phyloP scores from a whole-genome alignment of 2,113 vertebrate genomes.

The Indicator maculatus region DNA sequence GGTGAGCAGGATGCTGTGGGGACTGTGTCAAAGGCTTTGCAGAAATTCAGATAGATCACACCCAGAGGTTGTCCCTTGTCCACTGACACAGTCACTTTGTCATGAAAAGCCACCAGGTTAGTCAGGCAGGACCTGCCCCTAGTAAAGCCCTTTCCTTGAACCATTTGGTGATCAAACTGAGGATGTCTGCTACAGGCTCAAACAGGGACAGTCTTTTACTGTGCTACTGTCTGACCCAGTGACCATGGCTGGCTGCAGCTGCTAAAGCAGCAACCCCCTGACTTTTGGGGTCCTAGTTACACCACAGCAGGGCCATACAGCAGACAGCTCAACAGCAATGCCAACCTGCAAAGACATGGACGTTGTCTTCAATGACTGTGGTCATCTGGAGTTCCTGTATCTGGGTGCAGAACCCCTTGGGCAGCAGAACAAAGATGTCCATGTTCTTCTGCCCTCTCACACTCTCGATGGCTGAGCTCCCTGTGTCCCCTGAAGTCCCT shows the following conservation, averaged over 20 bases:
- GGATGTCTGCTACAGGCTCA: not conserved
- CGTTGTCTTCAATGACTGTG: constrained; percentile 85
- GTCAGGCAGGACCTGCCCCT: too few species aligned
- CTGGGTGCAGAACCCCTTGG: constrained; percentile 81
- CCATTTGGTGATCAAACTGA: not conserved
- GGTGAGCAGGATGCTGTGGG: too few species aligned
- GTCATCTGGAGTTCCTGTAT: constrained; percentile 95
- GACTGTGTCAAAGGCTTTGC: too few species aligned
- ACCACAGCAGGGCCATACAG: not conserved
- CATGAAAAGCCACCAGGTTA: too few species aligned
- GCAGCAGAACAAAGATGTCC: constrained; percentile 88
- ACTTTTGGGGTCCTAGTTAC: not conserved
- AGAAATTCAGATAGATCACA: too few species aligned
- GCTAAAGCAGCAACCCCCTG: not conserved
- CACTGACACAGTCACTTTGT: too few species aligned
- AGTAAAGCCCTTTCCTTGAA: not conserved
- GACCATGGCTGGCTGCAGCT: not conserved
- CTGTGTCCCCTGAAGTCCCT: constrained; percentile 96
- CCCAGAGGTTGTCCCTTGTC: too few species aligned
- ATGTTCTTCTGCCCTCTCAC: constrained; percentile 81
- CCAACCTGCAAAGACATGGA: constrained; percentile 89
- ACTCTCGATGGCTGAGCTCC: constrained; percentile 88
- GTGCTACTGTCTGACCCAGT: not conserved
- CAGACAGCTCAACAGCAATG: not conserved
- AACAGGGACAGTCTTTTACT: too few species aligned